phyloP scores from a whole-genome alignment of 2,797 vertebrate genomes.

The Philypnodon macrostomus region DNA sequence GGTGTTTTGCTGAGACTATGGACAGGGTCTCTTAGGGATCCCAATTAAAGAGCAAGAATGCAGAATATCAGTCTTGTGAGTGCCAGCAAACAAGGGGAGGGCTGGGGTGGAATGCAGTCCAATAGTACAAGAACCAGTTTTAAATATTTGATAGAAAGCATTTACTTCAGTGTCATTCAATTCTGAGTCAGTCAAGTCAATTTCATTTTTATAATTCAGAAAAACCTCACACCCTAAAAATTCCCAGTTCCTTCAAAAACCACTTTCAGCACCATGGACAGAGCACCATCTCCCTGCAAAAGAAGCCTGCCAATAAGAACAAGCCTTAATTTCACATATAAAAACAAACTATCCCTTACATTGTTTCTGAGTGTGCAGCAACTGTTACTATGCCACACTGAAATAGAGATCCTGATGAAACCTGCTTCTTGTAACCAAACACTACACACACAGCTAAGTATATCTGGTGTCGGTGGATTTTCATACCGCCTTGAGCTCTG shows the following conservation, averaged over 20 bases:
- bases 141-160: too few species aligned
- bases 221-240: too few species aligned
- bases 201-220: too few species aligned
- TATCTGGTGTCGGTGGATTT: conserved; percentile 58
- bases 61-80: conserved; percentile 58
- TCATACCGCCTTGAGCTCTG: conserved; percentile 53
- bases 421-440: conserved; percentile 61
- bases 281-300: too few species aligned
- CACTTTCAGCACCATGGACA: conserved; percentile 27
- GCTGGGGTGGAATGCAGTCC: conserved; percentile 52
- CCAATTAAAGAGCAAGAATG: conserved; percentile 75
- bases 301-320: too few species aligned
- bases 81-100: conserved; percentile 55
- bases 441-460: conserved; percentile 32
- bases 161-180: too few species aligned
- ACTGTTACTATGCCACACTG: conserved; percentile 19
- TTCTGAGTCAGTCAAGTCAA: too few species aligned
- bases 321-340: too few species aligned
- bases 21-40: conserved; percentile 67
- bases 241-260: too few species aligned
- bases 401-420: conserved; percentile 38
- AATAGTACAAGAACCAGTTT: too few species aligned
- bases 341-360: too few species aligned
- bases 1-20: conserved; percentile 64
- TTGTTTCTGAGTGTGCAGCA: background rate